These are phyloP conservation scores for Eupithecia abbreviata DNA, from an alignment of 2,888 invertebrate species.

Conservation along the genomic window DNA sequence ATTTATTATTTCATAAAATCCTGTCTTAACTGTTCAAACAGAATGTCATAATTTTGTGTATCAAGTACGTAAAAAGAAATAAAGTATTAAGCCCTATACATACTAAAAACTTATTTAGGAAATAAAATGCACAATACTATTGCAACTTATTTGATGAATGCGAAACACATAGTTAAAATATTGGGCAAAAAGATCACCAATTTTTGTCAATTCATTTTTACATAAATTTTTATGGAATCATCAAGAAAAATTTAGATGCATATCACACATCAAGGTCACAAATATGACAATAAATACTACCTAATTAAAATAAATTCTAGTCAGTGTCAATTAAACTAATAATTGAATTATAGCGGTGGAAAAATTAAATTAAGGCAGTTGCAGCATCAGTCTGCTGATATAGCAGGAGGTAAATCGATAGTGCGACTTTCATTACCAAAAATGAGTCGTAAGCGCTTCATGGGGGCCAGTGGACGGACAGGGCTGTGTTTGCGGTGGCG, in stretches of 20 bases:
- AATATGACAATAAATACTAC: constrained; percentile 74
- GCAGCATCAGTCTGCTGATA: constrained; percentile 84
- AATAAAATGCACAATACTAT: constrained; percentile 30
- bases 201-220: constrained; percentile 54
- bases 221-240: constrained; percentile 74
- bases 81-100: constrained; percentile 27
- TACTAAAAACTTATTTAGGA: constrained; percentile 20
- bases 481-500: constrained; percentile 80
- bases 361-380: constrained; percentile 73
- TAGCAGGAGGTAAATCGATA: constrained; percentile 92
- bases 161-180: constrained; percentile 21
- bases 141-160: constrained; percentile 35
- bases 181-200: constrained; percentile 36
- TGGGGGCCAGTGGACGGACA: constrained; percentile 86
- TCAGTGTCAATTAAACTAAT: constrained; percentile 82
- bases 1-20: constrained; percentile 19
- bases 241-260: constrained; percentile 69
- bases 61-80: constrained; percentile 26
- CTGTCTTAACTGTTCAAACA: constrained; percentile 22
- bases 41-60: constrained; percentile 9
- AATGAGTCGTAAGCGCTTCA: constrained; percentile 93
- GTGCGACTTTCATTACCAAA: constrained; percentile 95
- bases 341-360: constrained; percentile 82
- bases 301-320: constrained; percentile 77
- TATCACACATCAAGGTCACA: constrained; percentile 73